phyloP scores from a whole-genome alignment of 2,888 invertebrate species.

The Xiphydria camelus region DNA sequence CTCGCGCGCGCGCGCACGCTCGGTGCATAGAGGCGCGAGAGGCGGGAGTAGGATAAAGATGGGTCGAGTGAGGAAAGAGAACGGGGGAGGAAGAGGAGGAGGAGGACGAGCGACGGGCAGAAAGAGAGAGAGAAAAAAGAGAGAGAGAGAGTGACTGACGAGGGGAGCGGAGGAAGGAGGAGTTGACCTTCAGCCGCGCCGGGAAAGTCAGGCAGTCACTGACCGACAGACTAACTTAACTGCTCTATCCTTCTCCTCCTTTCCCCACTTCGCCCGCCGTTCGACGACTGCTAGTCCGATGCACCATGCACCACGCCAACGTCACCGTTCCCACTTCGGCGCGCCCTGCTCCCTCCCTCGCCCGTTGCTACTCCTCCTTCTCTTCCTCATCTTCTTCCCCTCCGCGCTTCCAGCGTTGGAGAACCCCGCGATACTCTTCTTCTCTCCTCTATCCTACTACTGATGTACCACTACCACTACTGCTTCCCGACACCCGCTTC shows the following conservation, averaged over 20 bases:
- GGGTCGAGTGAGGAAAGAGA: slow-evolving; percentile 10
- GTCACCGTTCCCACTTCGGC: slow-evolving; percentile 1
- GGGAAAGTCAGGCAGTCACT: slow-evolving; percentile 59
- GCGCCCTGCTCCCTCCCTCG: slow-evolving; percentile 4
- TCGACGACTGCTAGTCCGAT: slow-evolving; percentile 49
- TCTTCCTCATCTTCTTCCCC: not conserved
- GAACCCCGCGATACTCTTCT: no score
- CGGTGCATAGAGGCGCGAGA: slow-evolving; percentile 2
- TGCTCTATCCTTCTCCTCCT: slow-evolving; percentile 51
- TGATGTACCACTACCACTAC: no score
- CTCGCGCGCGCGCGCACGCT: slow-evolving; percentile 7
- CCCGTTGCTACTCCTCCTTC: slow-evolving; percentile 4
- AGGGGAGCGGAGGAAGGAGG: slow-evolving; percentile 29
- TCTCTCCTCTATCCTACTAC: no score
- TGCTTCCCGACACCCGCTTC: no score
- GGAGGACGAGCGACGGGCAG: not conserved
- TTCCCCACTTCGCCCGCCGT: slow-evolving; percentile 29
- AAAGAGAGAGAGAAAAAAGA: slow-evolving; percentile 16
- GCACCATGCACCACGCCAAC: slow-evolving; percentile 34
- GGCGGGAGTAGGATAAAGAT: slow-evolving; percentile 5
- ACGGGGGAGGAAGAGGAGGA: not conserved
- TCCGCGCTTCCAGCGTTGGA: not conserved
- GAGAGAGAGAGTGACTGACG: slow-evolving; percentile 14
- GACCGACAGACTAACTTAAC: slow-evolving; percentile 58
- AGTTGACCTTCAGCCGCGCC: slow-evolving; percentile 56